Percentiles rank a stretch among this genome's conserved stretches.
These are phyloP conservation scores for Sorex fumeus DNA, from an alignment of 2,113 vertebrate genomes.

Conservation along the genomic window DNA sequence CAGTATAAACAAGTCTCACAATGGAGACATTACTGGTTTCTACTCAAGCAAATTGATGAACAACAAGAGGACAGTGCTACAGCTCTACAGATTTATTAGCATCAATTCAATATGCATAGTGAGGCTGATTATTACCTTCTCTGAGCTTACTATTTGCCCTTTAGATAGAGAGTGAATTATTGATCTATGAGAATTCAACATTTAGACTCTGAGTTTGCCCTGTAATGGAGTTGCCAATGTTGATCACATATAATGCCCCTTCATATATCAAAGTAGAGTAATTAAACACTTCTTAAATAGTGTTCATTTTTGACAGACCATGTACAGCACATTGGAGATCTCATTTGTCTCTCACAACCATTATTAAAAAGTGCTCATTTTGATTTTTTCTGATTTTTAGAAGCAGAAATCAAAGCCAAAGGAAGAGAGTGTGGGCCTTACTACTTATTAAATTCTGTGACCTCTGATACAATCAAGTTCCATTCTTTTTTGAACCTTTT, in stretches of 20 bases:
- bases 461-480: background rate
- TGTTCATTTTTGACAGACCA: background rate
- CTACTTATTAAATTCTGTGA: background rate
- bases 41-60: no score
- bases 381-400: background rate
- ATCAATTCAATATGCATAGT: no score
- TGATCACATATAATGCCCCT: background rate
- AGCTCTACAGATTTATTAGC: no score
- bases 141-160: background rate
- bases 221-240: background rate
- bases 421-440: background rate
- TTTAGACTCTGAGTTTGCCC: background rate
- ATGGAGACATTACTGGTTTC: no score
- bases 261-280: background rate
- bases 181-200: background rate
- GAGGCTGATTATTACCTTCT: background rate
- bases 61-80: no score
- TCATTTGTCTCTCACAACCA: background rate
- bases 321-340: background rate
- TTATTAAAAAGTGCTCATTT: background rate
- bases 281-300: no score
- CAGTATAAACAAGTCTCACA: no score
- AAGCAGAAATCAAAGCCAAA: conserved; percentile 28
- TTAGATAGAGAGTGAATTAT: background rate
- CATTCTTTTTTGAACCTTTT: background rate